Evolutionary conservation across 2,113 vertebrate species (phyloP).

Genomic region (Mobula birostris): DNA sequence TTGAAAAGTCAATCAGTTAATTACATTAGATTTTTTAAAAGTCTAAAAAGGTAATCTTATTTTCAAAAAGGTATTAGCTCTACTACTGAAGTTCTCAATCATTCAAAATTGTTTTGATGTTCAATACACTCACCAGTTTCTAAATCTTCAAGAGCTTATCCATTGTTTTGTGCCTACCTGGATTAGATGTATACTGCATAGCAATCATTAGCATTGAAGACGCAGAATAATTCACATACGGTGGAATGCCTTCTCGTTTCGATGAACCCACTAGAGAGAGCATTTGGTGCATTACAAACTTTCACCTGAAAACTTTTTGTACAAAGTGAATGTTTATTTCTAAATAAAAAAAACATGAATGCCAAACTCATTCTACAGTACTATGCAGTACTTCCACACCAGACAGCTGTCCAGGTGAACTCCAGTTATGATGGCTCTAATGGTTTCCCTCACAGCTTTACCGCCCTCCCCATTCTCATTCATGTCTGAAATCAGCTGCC

Average conservation of each 20-base stretch:
- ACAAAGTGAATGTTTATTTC: not conserved
- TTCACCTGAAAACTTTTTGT: not conserved
- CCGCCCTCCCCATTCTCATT: not conserved
- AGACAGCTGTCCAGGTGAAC: not conserved
- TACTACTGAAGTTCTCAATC: not conserved
- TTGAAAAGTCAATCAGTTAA: not conserved
- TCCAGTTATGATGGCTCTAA: not conserved
- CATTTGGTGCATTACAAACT: not conserved
- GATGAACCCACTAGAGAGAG: conserved; percentile 81
- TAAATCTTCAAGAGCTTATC: not conserved
- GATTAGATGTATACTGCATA: conserved; percentile 98
- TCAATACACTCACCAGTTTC: not conserved
- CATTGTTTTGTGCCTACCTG: conserved; percentile 60
- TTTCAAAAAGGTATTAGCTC: not conserved
- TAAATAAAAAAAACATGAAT: not conserved
- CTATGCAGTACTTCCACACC: not conserved
- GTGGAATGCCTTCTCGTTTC: conserved; percentile 83
- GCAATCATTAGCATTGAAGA: conserved; percentile 99
- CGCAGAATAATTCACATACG: conserved; percentile 92
- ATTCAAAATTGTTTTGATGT: not conserved
- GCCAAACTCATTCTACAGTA: not conserved
- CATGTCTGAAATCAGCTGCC: not conserved
- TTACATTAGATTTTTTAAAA: not conserved
- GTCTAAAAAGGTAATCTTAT: not conserved
- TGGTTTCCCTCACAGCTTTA: not conserved